phyloP scores from a whole-genome alignment of 2,797 vertebrate species.

The Echiichthys vipera region DNA sequence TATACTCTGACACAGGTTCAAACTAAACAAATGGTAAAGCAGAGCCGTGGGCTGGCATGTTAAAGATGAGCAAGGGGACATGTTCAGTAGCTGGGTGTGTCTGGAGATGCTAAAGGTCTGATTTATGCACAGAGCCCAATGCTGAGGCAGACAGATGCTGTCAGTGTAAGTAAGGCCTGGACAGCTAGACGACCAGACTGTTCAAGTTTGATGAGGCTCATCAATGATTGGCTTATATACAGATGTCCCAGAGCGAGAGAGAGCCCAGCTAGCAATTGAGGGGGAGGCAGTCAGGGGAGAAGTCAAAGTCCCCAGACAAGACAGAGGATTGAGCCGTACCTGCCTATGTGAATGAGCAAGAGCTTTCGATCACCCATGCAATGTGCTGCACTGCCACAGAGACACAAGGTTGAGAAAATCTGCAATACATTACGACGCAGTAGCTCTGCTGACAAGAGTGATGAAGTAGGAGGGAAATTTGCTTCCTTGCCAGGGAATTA shows the following conservation, averaged over 20 bases:
- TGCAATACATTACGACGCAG: constrained; percentile 14
- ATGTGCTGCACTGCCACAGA: background rate
- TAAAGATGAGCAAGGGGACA: constrained; percentile 13
- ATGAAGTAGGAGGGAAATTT: constrained; percentile 38
- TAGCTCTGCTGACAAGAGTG: constrained; percentile 16
- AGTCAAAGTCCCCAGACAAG: constrained; percentile 23
- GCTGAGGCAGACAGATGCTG: constrained; percentile 40
- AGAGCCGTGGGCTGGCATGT: background rate
- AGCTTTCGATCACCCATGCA: constrained; percentile 30
- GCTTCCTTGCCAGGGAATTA: constrained; percentile 40
- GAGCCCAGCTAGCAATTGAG: constrained; percentile 4
- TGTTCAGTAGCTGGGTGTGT: constrained; percentile 11
- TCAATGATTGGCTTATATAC: constrained; percentile 45
- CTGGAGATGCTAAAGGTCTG: constrained; percentile 23
- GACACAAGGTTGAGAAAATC: constrained; percentile 12
- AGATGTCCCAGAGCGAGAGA: constrained; percentile 39
- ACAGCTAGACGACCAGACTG: constrained; percentile 32
- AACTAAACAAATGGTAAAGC: constrained; percentile 4
- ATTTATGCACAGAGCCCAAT: constrained; percentile 19
- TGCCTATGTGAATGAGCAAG: constrained; percentile 27
- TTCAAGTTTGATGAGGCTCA: constrained; percentile 22
- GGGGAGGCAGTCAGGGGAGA: background rate
- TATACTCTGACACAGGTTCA: constrained; percentile 10
- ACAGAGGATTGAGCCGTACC: constrained; percentile 37
- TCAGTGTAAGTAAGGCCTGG: constrained; percentile 42